Conservation (phyloP, 2,113 vertebrate genomes). For the Morone chrysops region DNA sequence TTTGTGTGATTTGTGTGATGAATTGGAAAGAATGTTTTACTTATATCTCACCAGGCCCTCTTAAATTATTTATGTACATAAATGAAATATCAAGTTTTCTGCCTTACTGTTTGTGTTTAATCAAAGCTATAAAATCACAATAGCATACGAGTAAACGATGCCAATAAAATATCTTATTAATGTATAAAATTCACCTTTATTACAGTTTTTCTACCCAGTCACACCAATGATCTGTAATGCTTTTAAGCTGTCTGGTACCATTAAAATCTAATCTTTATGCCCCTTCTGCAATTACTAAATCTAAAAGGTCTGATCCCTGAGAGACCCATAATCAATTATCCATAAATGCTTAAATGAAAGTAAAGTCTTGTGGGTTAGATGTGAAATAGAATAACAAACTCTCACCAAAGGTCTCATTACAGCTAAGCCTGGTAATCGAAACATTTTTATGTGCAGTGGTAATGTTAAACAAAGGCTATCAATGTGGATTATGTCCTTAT, state of each 20-base stretch:
- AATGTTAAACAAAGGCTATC: constrained; percentile 4
- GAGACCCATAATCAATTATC: constrained; percentile 41
- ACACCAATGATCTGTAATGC: constrained; percentile 10
- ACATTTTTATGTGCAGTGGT: constrained; percentile 3
- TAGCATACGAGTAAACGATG: background rate
- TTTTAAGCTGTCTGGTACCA: constrained; percentile 31
- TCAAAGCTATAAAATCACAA: constrained; percentile 6
- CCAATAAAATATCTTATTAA: background rate
- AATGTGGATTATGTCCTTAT: background rate
- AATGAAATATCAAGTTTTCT: background rate
- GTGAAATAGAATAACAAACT: constrained; percentile 11
- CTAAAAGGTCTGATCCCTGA: constrained; percentile 27
- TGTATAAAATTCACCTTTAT: constrained; percentile 10
- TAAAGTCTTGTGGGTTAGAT: constrained; percentile 4
- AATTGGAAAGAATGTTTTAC: background rate
- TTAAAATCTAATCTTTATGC: constrained; percentile 10
- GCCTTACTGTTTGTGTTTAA: background rate
- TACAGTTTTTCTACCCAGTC: background rate
- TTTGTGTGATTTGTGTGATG: background rate
- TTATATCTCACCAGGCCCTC: background rate
- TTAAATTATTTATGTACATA: background rate
- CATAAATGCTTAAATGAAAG: constrained; percentile 38
- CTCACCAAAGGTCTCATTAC: constrained; percentile 19
- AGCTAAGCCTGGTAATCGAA: background rate
- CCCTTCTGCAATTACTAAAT: constrained; percentile 14